Evolutionary conservation across 2,797 vertebrate genomes (phyloP).

Genomic region (Tadarida brasiliensis): DNA sequence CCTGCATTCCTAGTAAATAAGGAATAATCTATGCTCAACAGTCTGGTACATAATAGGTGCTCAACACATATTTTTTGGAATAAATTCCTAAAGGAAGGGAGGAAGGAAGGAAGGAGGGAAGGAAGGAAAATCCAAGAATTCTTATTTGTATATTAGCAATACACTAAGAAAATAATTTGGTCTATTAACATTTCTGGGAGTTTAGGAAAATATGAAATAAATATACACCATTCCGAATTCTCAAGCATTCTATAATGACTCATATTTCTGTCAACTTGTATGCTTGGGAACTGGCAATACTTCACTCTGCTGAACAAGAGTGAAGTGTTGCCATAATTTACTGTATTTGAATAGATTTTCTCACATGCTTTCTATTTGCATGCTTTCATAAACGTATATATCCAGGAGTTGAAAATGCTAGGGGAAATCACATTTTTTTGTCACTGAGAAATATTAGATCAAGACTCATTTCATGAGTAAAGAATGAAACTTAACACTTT

Average conservation of each 20-base stretch:
- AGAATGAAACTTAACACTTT: not conserved
- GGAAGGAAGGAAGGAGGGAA: not conserved
- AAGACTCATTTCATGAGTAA: not conserved
- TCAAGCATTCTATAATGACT: not conserved
- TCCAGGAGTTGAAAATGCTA: not conserved
- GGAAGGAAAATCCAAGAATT: not conserved
- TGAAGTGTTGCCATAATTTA: not conserved
- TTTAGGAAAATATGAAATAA: constrained; percentile 46
- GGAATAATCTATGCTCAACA: not conserved
- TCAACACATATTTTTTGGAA: not conserved
- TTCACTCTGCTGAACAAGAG: not conserved
- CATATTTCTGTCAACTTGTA: not conserved
- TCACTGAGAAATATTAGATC: not conserved
- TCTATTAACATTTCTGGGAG: not conserved
- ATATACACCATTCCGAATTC: not conserved
- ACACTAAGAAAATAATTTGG: not conserved
- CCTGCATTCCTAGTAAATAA: not conserved
- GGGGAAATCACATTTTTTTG: not conserved
- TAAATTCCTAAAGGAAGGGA: not conserved
- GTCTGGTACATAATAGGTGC: not conserved
- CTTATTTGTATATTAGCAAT: not conserved
- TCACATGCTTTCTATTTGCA: not conserved
- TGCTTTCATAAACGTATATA: not conserved
- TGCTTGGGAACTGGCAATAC: not conserved
- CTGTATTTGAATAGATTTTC: not conserved